phyloP scores from a whole-genome alignment of 2,797 vertebrate species.

The Scolopax bukidnonensis region DNA sequence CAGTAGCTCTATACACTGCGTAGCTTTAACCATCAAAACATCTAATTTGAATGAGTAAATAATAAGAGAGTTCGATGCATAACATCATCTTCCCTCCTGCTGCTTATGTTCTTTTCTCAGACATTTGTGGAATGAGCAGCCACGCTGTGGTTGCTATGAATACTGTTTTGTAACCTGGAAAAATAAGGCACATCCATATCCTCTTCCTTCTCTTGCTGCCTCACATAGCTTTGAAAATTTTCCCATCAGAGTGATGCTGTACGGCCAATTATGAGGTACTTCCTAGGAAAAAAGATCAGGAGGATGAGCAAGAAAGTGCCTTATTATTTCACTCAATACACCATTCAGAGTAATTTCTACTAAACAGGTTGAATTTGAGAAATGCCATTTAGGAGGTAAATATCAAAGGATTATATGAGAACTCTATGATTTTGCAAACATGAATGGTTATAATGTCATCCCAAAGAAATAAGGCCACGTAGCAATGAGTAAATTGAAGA shows the following conservation, averaged over 20 bases:
- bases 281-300: background rate
- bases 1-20: background rate
- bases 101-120: background rate
- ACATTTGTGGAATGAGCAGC: background rate
- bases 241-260: background rate
- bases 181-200: background rate
- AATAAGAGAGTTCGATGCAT: background rate
- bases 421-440: background rate
- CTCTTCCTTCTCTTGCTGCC: background rate
- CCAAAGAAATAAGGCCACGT: background rate
- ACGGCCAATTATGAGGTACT: background rate
- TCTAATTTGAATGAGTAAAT: background rate
- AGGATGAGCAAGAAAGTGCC: background rate
- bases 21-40: background rate
- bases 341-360: background rate
- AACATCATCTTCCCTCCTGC: background rate
- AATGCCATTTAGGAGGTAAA: background rate
- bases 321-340: background rate
- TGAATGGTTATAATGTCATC: background rate
- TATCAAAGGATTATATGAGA: background rate
- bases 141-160: background rate
- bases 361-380: background rate
- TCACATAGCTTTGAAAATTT: background rate
- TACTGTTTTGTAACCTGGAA: background rate
- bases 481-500: background rate